These are phyloP conservation scores for Malurus alboscapulatus DNA, from an alignment of 2,113 vertebrate genomes.

Conservation along the genomic window DNA sequence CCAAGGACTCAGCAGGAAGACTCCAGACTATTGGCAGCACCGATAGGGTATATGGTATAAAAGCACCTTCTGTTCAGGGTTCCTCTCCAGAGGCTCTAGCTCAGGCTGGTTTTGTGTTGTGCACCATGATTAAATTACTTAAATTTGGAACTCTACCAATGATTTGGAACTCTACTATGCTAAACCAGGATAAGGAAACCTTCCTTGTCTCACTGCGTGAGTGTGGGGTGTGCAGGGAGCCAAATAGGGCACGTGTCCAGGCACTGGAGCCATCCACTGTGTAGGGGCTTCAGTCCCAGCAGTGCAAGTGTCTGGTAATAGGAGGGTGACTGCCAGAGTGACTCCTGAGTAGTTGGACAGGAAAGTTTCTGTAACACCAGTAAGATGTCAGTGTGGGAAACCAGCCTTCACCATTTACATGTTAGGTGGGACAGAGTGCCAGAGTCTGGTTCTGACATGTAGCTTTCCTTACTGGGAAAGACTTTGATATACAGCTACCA, in stretches of 20 bases:
- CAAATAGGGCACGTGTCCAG: background rate
- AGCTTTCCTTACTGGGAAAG: background rate
- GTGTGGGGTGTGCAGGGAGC: background rate
- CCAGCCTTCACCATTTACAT: background rate
- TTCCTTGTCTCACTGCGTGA: background rate
- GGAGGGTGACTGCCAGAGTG: background rate
- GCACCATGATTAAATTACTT: background rate
- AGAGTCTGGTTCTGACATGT: background rate
- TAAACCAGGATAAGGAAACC: background rate
- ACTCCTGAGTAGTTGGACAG: background rate
- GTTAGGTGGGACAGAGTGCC: background rate
- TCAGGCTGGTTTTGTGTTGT: background rate
- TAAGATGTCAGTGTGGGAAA: background rate
- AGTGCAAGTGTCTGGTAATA: background rate
- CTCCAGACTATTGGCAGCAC: accelerated
- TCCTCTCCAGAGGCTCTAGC: background rate
- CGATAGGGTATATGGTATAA: background rate
- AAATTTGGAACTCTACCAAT: background rate
- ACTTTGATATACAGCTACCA: background rate
- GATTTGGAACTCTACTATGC: background rate
- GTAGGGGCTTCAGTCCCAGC: background rate
- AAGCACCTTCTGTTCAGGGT: background rate
- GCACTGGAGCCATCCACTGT: background rate
- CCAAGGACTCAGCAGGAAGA: background rate
- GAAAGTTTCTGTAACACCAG: background rate